Conservation (phyloP, 2,888 invertebrate species). For the Teleogryllus oceanicus region DNA sequence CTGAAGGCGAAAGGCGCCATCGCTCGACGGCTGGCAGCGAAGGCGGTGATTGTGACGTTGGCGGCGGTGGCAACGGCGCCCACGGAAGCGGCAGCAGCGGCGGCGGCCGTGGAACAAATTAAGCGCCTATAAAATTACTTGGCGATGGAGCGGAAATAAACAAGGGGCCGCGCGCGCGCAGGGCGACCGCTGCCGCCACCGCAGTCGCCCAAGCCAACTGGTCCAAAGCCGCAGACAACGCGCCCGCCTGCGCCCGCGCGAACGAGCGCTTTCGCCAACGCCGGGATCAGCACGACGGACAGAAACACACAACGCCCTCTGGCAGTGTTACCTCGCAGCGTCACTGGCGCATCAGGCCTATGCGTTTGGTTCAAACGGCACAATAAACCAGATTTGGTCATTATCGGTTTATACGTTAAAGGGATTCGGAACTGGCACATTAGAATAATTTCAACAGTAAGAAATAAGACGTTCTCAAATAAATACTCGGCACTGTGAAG, state of each 20-base stretch:
- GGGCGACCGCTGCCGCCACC: not conserved
- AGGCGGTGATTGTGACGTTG: too few relatives aligned
- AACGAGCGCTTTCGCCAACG: not conserved
- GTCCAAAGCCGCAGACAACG: not conserved
- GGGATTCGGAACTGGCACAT: too few relatives aligned
- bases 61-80: not conserved
- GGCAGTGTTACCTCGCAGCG: too few relatives aligned
- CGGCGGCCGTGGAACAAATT: slow-evolving; percentile 5
- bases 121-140: not conserved
- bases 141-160: slow-evolving; percentile 18
- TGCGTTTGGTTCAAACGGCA: too few relatives aligned
- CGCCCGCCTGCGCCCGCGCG: not conserved
- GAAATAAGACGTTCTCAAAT: too few relatives aligned
- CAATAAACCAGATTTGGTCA: too few relatives aligned
- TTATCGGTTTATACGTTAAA: too few relatives aligned
- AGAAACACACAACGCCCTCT: not conserved
- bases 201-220: not conserved
- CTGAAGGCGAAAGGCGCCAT: too few relatives aligned
- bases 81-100: not conserved
- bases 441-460: too few relatives aligned
- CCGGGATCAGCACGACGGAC: not conserved
- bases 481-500: too few relatives aligned
- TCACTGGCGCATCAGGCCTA: too few relatives aligned
- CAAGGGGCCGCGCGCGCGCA: not conserved
- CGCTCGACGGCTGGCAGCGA: too few relatives aligned